Base-by-base conservation (phyloP, 2,113 vertebrate genomes). In the Etia nguti region DNA sequence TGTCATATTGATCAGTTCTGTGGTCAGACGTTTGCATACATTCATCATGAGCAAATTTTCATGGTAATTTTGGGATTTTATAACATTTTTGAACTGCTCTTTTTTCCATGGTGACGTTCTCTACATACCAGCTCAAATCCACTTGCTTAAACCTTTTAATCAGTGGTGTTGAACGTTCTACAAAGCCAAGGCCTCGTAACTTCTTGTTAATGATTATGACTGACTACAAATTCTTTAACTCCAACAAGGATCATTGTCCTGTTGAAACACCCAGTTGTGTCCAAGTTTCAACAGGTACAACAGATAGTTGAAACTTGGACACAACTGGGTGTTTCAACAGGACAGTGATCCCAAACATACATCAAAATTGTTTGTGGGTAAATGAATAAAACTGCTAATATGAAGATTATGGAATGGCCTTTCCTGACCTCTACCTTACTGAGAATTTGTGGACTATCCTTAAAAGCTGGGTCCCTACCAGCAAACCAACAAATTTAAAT, bases 351-450 rank as follows among this genome's bases (percentile, higher is more conserved):
- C 36, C 60, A 65, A 65, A 38, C 34, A 38, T 38, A 20, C 20
- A 38, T 65, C 60, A 8, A 1, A 5, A 22, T 22, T 38, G 60
- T 4, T 65, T 38, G 31, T 8, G 18, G 1, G 2, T 29, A 29
- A 0, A 62, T 62, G 18, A 18, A 36, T 38, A 22, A 13, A 68
- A 22, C 34, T 22, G 62, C 6, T 13, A 38, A 68, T 34, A 22
- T 13, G 34, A 68, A 65, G 60, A 36, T 22, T n/a, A 3, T 0
- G 60, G 3, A 24, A 70, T 41, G 36, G n/a, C 22, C 20, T 68
- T 68, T 22, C 36, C 36, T 4, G 36, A 43, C n/a, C 65, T 70
- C 12, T 0, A 41, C 36, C 0, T n/a, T 43, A 13, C 4, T 70
- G 36, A 70, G 0, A 70, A 41, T 70, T 43, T 70, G 36, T 68